Evolutionary conservation across 2,797 vertebrate species (phyloP), one percentile per base, ranked within the genome.

Genomic region (Ctenopoma multispine): DNA sequence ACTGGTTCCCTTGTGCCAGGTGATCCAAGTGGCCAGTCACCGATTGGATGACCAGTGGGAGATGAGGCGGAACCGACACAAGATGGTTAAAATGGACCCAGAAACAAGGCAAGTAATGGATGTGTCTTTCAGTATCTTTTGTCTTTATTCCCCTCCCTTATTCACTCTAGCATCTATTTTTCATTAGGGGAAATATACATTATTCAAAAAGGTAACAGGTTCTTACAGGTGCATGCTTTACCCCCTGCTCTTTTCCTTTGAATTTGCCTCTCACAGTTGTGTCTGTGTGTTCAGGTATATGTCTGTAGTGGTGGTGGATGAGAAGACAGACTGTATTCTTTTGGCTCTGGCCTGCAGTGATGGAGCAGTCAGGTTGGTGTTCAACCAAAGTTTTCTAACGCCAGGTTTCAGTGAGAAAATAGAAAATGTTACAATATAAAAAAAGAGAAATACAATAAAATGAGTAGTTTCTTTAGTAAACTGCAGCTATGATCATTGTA

Each of bases 21-120:
- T 98, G 61, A 77, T 93, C 77, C 97, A 99, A 9, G 88, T 99
- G 50, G 96, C 95, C 1, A 90, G 95, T 18, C 97, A 99, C 86
- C 93, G 96, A 63, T 91, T 99, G 79, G 97, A 97, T 0, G 90
- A 95, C 47, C 93, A 95, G 60, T 98, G 97, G 98, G 97, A 98
- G 82, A 92, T 62, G 67, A 93, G 88, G 88, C 94, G 95, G 74
- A 96, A 96, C 80, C 92, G 95, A 69, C 97, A 98, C 89, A 96
- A 95, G 75, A 94, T 92, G 1, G 82, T 98, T 72, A 99, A 99
- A 93, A 93, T 95, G 95, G 96, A 99, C 55, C 97, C 97, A 0
- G 98, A 99, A 90, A 99, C 97, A 0, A 98, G 98, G 98, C 91
- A 79, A 87, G 83, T 43, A 14, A 43, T 36, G 13, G 4, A 15